Percentiles rank a stretch among this genome's conserved stretches.
Conservation (phyloP, 2,113 vertebrate species). For the Calyptomena viridis region DNA sequence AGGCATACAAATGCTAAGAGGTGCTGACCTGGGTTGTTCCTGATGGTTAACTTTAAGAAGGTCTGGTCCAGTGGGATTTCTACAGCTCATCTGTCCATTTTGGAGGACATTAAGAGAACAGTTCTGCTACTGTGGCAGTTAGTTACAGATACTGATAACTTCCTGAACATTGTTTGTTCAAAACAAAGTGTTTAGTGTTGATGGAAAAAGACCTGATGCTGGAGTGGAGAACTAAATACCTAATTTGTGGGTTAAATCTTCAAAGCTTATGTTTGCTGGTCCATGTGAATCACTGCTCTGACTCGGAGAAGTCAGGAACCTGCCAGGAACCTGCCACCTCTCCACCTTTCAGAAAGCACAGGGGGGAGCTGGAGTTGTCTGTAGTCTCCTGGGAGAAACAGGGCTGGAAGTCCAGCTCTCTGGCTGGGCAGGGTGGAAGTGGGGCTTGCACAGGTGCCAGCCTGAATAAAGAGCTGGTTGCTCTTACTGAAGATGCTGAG, state of each 20-base stretch:
- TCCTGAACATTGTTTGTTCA: not conserved
- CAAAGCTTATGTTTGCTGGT: not conserved
- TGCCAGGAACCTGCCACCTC: not conserved
- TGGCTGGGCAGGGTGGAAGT: not conserved
- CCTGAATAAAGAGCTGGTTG: not conserved
- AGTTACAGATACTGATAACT: not conserved
- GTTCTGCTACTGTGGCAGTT: not conserved
- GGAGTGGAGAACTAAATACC: not conserved
- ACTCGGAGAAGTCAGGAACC: not conserved
- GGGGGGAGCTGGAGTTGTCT: not conserved
- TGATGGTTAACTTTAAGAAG: not conserved
- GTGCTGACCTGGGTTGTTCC: not conserved
- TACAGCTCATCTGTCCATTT: not conserved
- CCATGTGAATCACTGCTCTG: not conserved
- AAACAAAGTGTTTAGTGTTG: not conserved
- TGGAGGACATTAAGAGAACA: not conserved
- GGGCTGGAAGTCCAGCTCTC: not conserved
- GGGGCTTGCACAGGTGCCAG: not conserved
- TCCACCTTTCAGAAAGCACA: not conserved
- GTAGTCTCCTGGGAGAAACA: not conserved
- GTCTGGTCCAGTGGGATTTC: not conserved
- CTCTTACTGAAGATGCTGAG: not conserved
- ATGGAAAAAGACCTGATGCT: not conserved
- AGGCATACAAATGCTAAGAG: not conserved
- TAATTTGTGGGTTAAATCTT: not conserved